Conservation (phyloP, 1,140 invertebrate genomes). For the Palaemon carinicauda region DNA sequence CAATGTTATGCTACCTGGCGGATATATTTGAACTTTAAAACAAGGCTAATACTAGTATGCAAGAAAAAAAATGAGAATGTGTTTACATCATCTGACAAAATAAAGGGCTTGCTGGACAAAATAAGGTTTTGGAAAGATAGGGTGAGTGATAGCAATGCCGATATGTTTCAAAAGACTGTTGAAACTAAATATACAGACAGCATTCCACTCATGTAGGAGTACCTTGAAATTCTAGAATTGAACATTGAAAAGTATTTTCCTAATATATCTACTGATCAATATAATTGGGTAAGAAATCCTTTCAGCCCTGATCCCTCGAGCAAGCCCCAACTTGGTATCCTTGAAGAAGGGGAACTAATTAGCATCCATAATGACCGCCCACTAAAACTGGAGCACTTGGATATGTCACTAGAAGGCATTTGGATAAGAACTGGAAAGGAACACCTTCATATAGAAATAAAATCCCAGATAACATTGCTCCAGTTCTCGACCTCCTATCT, state of each 20-base stretch:
- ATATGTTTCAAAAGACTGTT: too few relatives aligned
- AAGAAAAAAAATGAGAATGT: too few relatives aligned
- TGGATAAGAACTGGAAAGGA: background rate
- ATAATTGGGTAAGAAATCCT: too few relatives aligned
- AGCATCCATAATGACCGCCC: background rate
- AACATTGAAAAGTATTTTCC: too few relatives aligned
- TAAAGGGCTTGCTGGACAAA: background rate
- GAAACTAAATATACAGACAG: too few relatives aligned
- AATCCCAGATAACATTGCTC: background rate
- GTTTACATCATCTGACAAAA: background rate
- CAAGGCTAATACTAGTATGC: too few relatives aligned
- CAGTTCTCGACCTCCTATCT: slow-evolving; percentile 13
- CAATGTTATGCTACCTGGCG: too few relatives aligned
- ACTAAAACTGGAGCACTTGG: background rate
- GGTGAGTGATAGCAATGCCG: too few relatives aligned
- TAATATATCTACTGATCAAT: too few relatives aligned
- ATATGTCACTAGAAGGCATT: background rate
- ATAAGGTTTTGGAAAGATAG: background rate
- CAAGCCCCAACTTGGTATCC: background rate
- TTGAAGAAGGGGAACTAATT: background rate
- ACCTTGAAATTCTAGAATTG: too few relatives aligned
- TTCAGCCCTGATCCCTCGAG: too few relatives aligned
- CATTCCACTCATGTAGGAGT: too few relatives aligned
- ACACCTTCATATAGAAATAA: background rate
- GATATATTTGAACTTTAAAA: slow-evolving; percentile 21